Evolutionary conservation across 2,888 invertebrate species (phyloP).

Genomic region (Diarsia brunnea): DNA sequence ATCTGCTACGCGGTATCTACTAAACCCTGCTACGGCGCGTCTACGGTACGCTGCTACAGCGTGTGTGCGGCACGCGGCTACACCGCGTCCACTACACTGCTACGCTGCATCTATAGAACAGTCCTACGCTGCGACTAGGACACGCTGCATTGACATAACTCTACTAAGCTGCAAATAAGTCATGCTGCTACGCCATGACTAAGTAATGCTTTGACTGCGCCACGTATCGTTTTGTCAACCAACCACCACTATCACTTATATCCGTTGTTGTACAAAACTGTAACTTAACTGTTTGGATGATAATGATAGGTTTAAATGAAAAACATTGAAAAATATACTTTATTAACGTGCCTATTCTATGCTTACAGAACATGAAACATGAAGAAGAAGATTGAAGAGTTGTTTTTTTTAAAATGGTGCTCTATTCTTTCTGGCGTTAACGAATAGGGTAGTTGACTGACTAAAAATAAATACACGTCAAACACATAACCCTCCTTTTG

Average conservation of each 20-base stretch:
- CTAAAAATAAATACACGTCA: too few relatives aligned
- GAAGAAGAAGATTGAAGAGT: too few relatives aligned
- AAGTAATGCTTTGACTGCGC: not conserved
- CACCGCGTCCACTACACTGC: not conserved
- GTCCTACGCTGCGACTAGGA: not conserved
- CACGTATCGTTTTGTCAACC: not conserved
- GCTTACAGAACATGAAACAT: not conserved
- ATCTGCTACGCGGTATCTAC: too few relatives aligned
- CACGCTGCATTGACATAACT: not conserved
- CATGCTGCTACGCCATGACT: not conserved
- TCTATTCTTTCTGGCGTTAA: conserved; percentile 3
- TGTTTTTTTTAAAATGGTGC: not conserved
- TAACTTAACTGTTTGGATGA: not conserved
- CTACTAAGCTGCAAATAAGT: not conserved
- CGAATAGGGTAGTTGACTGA: too few relatives aligned
- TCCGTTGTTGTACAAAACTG: not conserved
- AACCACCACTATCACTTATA: not conserved
- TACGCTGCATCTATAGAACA: not conserved
- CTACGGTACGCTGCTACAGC: not conserved
- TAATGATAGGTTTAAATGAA: not conserved
- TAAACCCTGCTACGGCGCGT: too few relatives aligned
- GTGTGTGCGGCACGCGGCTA: not conserved
- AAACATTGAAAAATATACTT: not conserved
- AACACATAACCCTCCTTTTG: too few relatives aligned
- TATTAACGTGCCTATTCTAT: not conserved